These are phyloP conservation scores for Drosophila neoperkinsi DNA, from an alignment of 2,888 invertebrate species.

Conservation along the genomic window DNA sequence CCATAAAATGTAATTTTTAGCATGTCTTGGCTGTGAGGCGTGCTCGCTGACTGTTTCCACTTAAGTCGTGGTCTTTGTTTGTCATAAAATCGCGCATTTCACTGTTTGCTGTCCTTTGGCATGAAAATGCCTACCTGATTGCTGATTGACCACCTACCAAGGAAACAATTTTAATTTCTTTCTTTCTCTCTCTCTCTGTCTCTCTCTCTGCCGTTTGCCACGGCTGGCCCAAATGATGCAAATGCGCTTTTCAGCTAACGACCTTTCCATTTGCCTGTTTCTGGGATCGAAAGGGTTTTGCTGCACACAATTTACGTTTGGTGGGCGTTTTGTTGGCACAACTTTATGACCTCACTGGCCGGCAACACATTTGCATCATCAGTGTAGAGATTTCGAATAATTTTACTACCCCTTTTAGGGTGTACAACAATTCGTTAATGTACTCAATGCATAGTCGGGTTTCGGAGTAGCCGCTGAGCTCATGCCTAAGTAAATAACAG, in stretches of 20 bases:
- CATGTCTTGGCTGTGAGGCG: constrained; percentile 54
- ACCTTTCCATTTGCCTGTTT: constrained; percentile 27
- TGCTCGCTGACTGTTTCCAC: constrained; percentile 67
- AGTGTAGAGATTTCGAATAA: constrained; percentile 24
- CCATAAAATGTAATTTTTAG: constrained; percentile 54
- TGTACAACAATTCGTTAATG: constrained; percentile 32
- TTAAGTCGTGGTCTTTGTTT: constrained; percentile 53
- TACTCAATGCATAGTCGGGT: constrained; percentile 42
- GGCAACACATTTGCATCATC: constrained; percentile 44
- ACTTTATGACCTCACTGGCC: constrained; percentile 25
- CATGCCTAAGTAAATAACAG: constrained; percentile 68
- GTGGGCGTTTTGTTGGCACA: constrained; percentile 53
- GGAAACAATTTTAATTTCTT: constrained; percentile 16
- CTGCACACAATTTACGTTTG: constrained; percentile 14
- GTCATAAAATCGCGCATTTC: constrained; percentile 69
- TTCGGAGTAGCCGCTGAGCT: constrained; percentile 51
- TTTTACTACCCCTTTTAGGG: constrained; percentile 43
- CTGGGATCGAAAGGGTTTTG: constrained; percentile 42
- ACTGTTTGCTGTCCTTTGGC: constrained; percentile 70
- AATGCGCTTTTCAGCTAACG: constrained; percentile 50
- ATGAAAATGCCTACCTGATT: constrained; percentile 30
- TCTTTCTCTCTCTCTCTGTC: neutral
- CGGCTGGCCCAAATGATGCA: constrained; percentile 59
- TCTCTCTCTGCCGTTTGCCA: constrained; percentile 15
- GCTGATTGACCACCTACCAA: constrained; percentile 17